Evolutionary conservation across 2,113 vertebrate species (phyloP), one percentile per base, ranked within the genome.

Genomic region (Amia ocellicauda): DNA sequence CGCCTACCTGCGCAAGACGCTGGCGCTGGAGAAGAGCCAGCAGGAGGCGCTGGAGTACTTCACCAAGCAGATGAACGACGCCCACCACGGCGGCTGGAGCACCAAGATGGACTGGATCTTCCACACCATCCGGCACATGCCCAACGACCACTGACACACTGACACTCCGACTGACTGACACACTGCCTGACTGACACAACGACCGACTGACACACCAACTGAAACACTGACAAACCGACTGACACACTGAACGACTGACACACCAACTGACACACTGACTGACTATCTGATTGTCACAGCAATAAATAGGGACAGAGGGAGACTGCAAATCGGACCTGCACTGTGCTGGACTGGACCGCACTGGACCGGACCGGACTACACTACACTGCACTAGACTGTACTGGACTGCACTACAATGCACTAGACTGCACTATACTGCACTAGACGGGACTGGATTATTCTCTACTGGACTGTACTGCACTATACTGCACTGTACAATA

Each of bases 91-190:
- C 17, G 88, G 86, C 16, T 91, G 89, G 89, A 91, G 86, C 75
- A 90, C 89, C 42, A 90, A 89, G 79, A 89, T 88, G 86, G 89
- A 90, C 81, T 91, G 88, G 89, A 91, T 90, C 70, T 90, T 89
- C 69, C 88, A 90, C 79, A 89, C 88, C 57, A 87, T 89, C 68
- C 70, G 85, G 50, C 86, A 90, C 77, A 88, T 89, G 85, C 85
- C 85, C 64, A 85, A 82, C 2, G 83, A 87, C 17, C 82, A 78
- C 36, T 75, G 62, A 70, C 59, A n/a, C 26, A 7, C 4, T 17
- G 17, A n/a, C 24, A 53, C 50, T 43, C 51, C 52, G 43, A 63
- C 42, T 40, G 9, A 29, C 22, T 9, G 14, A 40, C 43, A 26
- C 11, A 28, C 22, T 13, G 11, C 14, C 7, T 41, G n/a, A 41